phyloP scores from a whole-genome alignment of 2,888 invertebrate species.

The Lycaena phlaeas region DNA sequence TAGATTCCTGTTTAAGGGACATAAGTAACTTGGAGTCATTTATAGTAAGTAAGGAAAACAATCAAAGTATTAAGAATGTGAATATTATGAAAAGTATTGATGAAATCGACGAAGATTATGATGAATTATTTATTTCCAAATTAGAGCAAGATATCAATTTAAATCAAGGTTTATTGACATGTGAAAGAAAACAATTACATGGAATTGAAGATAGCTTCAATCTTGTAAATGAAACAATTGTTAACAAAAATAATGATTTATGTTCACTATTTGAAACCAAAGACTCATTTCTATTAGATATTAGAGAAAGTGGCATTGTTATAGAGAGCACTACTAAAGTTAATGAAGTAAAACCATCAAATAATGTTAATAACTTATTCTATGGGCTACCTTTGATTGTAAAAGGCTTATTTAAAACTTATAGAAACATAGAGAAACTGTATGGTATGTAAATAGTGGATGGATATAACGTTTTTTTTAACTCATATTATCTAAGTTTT shows the following conservation, averaged over 20 bases:
- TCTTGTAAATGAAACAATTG: constrained; percentile 66
- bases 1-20: constrained; percentile 28
- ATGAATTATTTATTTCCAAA: constrained; percentile 48
- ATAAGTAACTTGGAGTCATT: constrained; percentile 38
- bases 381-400: constrained; percentile 85
- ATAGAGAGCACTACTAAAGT: constrained; percentile 19
- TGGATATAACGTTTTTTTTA: no score
- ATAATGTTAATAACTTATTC: constrained; percentile 55
- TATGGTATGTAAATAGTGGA: constrained; percentile 90
- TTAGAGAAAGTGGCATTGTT: constrained; percentile 40
- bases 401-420: constrained; percentile 78
- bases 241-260: constrained; percentile 37
- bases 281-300: constrained; percentile 54
- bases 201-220: constrained; percentile 61
- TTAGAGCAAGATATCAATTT: constrained; percentile 23
- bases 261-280: constrained; percentile 46
- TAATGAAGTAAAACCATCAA: constrained; percentile 18
- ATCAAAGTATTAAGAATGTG: constrained; percentile 2
- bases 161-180: constrained; percentile 25
- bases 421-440: constrained; percentile 84
- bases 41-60: constrained; percentile 25
- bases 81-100: neutral
- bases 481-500: no score
- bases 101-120: constrained; percentile 17
- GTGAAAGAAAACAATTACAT: constrained; percentile 27